Evolutionary conservation across 2,797 vertebrate genomes (phyloP).

Genomic region (Nannoperca obscura): DNA sequence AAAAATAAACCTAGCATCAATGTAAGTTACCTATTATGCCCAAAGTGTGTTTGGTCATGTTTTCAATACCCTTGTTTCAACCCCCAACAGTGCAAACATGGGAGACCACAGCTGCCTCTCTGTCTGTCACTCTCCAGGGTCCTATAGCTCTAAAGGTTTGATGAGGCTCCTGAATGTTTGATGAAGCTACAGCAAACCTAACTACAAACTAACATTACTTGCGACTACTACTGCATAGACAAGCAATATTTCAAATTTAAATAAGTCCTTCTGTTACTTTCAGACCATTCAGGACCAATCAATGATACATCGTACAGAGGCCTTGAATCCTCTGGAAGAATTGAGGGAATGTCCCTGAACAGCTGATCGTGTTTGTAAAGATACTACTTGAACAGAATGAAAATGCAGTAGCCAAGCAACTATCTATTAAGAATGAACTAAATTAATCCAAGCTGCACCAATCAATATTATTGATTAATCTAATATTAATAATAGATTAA

Average conservation of each 20-base stretch:
- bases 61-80: background rate
- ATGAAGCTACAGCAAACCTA: constrained; percentile 10
- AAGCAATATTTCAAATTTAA: background rate
- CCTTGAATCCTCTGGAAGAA: background rate
- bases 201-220: background rate
- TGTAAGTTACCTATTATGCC: background rate
- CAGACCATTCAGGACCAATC: background rate
- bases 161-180: constrained; percentile 9
- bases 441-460: background rate
- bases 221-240: background rate
- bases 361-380: background rate
- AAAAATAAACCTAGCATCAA: background rate
- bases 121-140: constrained; percentile 12
- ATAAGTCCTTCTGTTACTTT: too few species aligned
- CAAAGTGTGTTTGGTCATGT: background rate
- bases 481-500: background rate
- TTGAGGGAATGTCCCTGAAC: background rate
- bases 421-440: background rate
- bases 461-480: background rate
- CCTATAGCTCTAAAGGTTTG: background rate
- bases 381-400: background rate
- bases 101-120: background rate
- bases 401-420: background rate
- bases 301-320: background rate
- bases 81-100: background rate